Percentiles rank a stretch among this genome's conserved stretches.
phyloP scores from a whole-genome alignment of 2,888 invertebrate species.

The Eubasilissa splendida region DNA sequence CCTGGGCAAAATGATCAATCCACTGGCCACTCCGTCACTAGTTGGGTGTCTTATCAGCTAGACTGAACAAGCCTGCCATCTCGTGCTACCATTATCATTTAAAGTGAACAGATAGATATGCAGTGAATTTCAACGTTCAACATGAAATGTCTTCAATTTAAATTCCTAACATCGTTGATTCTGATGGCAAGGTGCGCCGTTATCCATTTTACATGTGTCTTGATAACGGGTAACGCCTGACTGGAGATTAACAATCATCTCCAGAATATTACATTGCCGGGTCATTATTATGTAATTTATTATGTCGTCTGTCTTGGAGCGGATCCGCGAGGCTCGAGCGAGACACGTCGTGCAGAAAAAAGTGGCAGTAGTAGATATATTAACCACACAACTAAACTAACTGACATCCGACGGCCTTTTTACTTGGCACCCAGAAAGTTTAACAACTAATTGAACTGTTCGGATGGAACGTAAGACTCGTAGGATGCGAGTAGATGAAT shows the following conservation, averaged over 20 bases:
- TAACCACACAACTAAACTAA: no score
- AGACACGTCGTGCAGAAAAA: no score
- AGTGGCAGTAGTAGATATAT: no score
- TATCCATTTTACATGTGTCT: conserved; percentile 30
- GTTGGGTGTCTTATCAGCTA: no score
- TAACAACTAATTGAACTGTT: not conserved
- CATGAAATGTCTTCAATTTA: no score
- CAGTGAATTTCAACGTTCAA: no score
- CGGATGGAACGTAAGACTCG: not conserved
- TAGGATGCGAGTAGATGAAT: not conserved
- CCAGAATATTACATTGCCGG: conserved; percentile 21
- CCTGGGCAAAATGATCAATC: no score
- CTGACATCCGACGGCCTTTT: not conserved
- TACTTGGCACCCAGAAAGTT: not conserved
- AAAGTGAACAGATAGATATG: no score
- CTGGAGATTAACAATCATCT: conserved; percentile 19
- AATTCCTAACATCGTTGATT: no score
- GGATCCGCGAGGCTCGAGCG: not conserved
- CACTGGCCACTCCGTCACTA: no score
- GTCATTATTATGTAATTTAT: conserved; percentile 25
- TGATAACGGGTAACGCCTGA: conserved; percentile 14
- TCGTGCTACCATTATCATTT: no score
- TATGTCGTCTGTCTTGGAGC: conserved; percentile 6
- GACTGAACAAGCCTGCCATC: no score
- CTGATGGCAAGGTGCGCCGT: not conserved